Conservation (phyloP, 1,140 invertebrate species). For the Trissolcus basalis region DNA sequence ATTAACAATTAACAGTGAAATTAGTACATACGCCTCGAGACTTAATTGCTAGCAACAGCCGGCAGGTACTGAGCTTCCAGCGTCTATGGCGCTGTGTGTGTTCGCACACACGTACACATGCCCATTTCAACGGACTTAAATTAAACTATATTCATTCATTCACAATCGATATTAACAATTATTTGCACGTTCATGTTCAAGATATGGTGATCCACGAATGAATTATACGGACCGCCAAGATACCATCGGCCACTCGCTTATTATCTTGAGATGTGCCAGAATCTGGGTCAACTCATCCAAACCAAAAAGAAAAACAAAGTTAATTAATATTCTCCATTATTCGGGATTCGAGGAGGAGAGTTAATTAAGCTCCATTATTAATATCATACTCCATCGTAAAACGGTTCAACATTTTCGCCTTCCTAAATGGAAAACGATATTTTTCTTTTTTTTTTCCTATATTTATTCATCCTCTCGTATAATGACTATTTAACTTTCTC, state of each 20-base stretch:
- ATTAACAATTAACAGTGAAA: constrained; percentile 69
- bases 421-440: no score
- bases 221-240: neutral
- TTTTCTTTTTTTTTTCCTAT: no score
- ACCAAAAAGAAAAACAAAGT: constrained; percentile 7
- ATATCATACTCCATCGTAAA: no score
- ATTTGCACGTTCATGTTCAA: constrained; percentile 19
- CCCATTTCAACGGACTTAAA: neutral
- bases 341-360: constrained; percentile 10
- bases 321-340: constrained; percentile 27
- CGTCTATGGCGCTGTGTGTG: constrained; percentile 5
- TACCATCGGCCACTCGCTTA: constrained; percentile 14
- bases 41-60: constrained; percentile 69
- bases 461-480: no score
- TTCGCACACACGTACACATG: neutral
- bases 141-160: constrained; percentile 22
- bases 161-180: constrained; percentile 34
- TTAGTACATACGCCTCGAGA: constrained; percentile 64
- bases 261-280: constrained; percentile 4
- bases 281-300: constrained; percentile 1
- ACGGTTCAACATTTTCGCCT: no score
- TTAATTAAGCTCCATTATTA: constrained; percentile 22
- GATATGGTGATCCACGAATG: constrained; percentile 18
- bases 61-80: constrained; percentile 44
- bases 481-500: no score